Evolutionary conservation across 1,140 invertebrate genomes (phyloP).

Genomic region (Hormaphis cornu): DNA sequence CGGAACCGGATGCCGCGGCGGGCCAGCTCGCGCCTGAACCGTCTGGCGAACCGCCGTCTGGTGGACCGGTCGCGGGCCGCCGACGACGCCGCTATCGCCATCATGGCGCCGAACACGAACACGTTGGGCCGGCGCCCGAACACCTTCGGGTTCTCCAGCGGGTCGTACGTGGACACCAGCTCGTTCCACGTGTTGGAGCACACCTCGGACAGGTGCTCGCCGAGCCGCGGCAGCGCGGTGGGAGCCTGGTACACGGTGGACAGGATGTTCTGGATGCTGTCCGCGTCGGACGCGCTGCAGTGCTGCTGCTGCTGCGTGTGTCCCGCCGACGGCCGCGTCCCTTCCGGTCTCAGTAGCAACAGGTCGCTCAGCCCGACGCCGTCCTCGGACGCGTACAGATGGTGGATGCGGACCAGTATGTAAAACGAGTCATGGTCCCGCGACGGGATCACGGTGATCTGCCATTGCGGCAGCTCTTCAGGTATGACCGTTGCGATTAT

Average conservation of each 20-base stretch:
- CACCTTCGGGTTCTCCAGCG: conserved; percentile 56
- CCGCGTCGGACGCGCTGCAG: conserved; percentile 12
- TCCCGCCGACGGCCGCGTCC: conserved; percentile 30
- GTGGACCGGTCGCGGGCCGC: conserved; percentile 44
- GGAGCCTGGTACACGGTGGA: conserved; percentile 42
- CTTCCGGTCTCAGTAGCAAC: conserved; percentile 53
- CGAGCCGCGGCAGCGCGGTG: conserved; percentile 54
- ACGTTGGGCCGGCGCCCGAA: conserved; percentile 51
- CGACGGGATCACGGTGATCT: conserved; percentile 57
- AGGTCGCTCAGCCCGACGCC: conserved; percentile 62
- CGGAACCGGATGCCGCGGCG: conserved; percentile 29
- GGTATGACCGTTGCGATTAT: conserved; percentile 62
- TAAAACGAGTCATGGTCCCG: conserved; percentile 53
- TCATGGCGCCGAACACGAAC: conserved; percentile 51
- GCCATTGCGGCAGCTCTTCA: conserved; percentile 64
- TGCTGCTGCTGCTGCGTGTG: conserved; percentile 3
- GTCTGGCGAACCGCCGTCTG: conserved; percentile 43
- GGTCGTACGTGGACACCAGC: conserved; percentile 66
- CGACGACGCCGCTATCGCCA: conserved; percentile 49
- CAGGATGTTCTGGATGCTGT: conserved; percentile 33
- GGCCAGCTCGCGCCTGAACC: conserved; percentile 40
- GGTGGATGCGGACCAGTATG: conserved; percentile 64
- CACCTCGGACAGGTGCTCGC: conserved; percentile 55
- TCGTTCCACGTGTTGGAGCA: conserved; percentile 69
- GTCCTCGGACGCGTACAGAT: conserved; percentile 60